Percentiles rank a stretch among this genome's conserved stretches.
phyloP scores from a whole-genome alignment of 2,113 vertebrate species.

The Corythoichthys haematopterus region DNA sequence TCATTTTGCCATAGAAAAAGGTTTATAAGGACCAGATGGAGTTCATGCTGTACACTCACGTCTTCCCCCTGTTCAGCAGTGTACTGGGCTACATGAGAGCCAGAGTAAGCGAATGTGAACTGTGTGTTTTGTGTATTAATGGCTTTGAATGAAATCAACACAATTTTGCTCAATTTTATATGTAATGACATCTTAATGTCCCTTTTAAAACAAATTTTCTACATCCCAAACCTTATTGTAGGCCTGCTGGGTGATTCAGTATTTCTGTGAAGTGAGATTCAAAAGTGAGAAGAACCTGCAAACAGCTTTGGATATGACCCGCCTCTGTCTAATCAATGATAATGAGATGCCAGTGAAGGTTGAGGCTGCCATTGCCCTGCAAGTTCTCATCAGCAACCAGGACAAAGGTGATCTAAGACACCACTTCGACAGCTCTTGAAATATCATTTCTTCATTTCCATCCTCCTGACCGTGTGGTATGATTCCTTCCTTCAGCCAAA shows the following conservation, averaged over 20 bases:
- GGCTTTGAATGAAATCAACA: neutral
- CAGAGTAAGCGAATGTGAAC: slow-evolving; percentile 74
- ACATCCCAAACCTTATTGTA: slow-evolving; percentile 33
- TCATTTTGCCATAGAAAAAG: slow-evolving; percentile 81
- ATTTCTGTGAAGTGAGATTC: slow-evolving; percentile 99
- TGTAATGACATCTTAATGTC: neutral
- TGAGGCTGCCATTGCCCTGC: slow-evolving; percentile 95
- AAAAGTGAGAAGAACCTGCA: slow-evolving; percentile 97
- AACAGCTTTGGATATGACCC: slow-evolving; percentile 89
- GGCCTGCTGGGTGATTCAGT: slow-evolving; percentile 99
- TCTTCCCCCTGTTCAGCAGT: slow-evolving; percentile 94
- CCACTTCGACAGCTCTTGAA: neutral
- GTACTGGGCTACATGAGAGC: slow-evolving; percentile 98
- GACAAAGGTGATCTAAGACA: slow-evolving; percentile 82
- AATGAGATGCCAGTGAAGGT: slow-evolving; percentile 99
- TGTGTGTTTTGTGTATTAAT: neutral
- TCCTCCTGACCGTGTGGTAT: neutral
- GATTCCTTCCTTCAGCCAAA: slow-evolving; percentile 76
- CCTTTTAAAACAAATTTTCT: neutral
- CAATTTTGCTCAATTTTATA: neutral
- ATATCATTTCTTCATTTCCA: neutral
- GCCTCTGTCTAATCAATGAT: slow-evolving; percentile 93
- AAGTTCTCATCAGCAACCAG: slow-evolving; percentile 98
- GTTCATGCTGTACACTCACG: slow-evolving; percentile 96
- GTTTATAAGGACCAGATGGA: slow-evolving; percentile 99